Conservation (phyloP, 2,888 invertebrate species). For the Halictus quadricinctus region DNA sequence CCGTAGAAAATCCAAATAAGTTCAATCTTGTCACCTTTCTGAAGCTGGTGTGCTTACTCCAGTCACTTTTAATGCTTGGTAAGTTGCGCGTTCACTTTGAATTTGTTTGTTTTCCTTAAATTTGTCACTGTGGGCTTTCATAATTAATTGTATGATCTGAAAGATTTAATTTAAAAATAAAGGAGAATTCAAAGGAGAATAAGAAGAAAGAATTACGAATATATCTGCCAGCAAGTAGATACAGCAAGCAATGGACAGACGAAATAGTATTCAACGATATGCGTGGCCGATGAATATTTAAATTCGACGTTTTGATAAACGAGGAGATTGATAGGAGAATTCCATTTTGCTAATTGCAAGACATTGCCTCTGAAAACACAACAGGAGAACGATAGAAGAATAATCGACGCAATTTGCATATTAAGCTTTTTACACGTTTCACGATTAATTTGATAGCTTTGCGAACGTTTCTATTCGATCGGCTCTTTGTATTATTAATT, state of each 20-base stretch:
- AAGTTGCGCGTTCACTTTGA: too few relatives aligned
- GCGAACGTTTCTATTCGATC: not conserved
- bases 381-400: not conserved
- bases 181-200: not conserved
- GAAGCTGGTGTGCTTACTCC: too few relatives aligned
- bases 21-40: not conserved
- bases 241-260: not conserved
- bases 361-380: not conserved
- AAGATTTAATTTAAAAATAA: too few relatives aligned
- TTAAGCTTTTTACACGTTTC: not conserved
- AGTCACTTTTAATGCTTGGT: too few relatives aligned
- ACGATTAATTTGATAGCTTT: not conserved
- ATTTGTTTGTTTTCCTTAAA: too few relatives aligned
- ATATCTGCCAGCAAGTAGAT: not conserved
- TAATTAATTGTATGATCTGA: too few relatives aligned
- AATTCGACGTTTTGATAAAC: not conserved
- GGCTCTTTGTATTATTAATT: conserved; percentile 1
- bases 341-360: conserved; percentile 2
- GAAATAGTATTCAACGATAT: not conserved
- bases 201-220: not conserved
- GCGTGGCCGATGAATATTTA: not conserved
- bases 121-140: too few relatives aligned
- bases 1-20: not conserved
- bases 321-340: not conserved
- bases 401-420: conserved; percentile 7